Evolutionary conservation across 2,797 vertebrate species (phyloP).

Genomic region (Malacoctenus gilli): DNA sequence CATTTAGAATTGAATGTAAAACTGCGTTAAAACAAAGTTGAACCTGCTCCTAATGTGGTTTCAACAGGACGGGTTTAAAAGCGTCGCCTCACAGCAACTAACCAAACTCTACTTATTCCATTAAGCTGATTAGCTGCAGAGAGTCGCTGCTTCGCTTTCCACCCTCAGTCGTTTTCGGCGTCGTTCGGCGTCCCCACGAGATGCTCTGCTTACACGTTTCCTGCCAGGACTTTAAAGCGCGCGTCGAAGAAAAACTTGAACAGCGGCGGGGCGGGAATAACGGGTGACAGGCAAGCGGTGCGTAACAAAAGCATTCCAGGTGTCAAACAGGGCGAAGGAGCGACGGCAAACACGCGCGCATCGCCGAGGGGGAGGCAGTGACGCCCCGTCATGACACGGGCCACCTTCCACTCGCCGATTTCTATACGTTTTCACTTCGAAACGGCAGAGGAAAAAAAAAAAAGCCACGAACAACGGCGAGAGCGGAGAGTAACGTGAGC

Average conservation of each 20-base stretch:
- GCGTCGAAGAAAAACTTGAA: not conserved
- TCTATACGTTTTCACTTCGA: slow-evolving; percentile 21
- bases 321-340: slow-evolving; percentile 13
- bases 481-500: slow-evolving; percentile 7
- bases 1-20: too few relatives aligned
- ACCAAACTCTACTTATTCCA: too few relatives aligned
- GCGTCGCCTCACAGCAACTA: too few relatives aligned
- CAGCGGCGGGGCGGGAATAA: not conserved
- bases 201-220: too few relatives aligned
- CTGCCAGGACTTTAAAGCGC: not conserved
- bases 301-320: not conserved
- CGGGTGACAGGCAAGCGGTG: not conserved
- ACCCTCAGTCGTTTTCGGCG: too few relatives aligned
- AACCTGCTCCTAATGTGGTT: too few relatives aligned
- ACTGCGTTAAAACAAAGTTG: too few relatives aligned
- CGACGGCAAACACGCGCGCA: slow-evolving; percentile 1
- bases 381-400: slow-evolving; percentile 1
- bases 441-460: slow-evolving; percentile 9
- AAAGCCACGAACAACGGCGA: not conserved
- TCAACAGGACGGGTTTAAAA: too few relatives aligned
- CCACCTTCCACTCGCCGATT: slow-evolving; percentile 1
- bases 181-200: too few relatives aligned
- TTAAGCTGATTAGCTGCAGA: too few relatives aligned
- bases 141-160: too few relatives aligned
- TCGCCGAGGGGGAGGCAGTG: slow-evolving; percentile 2